A percentile compares a stretch with the other conserved stretches of the same genome.
Evolutionary conservation across 2,113 vertebrate species (phyloP).

Genomic region (Oreotrochilus melanogaster): DNA sequence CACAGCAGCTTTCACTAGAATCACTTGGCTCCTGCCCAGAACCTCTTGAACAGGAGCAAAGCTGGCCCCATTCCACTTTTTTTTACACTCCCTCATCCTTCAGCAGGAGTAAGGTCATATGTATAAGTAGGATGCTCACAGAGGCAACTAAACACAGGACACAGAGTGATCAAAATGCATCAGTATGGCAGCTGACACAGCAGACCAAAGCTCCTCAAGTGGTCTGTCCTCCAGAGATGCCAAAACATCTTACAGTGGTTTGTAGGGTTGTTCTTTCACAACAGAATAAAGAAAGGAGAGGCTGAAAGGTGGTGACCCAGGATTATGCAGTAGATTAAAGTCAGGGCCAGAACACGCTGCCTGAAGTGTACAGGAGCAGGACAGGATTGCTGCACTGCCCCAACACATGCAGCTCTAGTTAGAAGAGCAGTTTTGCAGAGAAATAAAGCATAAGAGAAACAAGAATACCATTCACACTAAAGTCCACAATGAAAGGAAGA

Average conservation of each 20-base stretch:
- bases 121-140: background rate
- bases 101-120: conserved; percentile 36
- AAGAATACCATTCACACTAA: background rate
- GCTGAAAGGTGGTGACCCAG: background rate
- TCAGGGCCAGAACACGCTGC: background rate
- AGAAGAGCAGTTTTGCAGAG: background rate
- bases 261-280: background rate
- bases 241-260: fast-evolving
- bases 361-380: background rate
- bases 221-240: background rate
- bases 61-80: conserved; percentile 17
- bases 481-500: background rate
- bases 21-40: conserved; percentile 28
- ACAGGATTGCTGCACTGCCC: background rate
- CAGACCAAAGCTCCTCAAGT: background rate
- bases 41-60: conserved; percentile 14
- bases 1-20: conserved; percentile 10
- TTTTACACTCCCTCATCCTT: conserved; percentile 4
- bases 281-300: background rate
- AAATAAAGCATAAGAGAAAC: background rate
- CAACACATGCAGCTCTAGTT: background rate
- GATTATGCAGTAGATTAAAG: background rate
- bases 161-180: background rate
- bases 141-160: background rate
- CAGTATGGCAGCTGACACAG: background rate